Base-by-base conservation (phyloP, 1,140 invertebrate species). In the Papilio aristodemus region DNA sequence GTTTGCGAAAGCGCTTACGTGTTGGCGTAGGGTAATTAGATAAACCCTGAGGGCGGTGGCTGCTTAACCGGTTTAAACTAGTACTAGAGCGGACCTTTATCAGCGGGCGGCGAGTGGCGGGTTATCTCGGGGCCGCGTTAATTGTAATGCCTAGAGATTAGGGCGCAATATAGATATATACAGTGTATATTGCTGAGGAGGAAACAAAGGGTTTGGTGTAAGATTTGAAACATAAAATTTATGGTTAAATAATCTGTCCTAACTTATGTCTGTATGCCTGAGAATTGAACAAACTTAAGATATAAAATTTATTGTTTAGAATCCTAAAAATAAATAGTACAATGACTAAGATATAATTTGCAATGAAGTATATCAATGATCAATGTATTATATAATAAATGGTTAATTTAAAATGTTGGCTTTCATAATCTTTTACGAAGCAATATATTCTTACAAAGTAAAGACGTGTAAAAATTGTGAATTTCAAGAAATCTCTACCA, bases 101-200 rank as follows among this genome's bases (percentile, higher is more conserved):
- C 83, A 84, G 81, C 83, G 89, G 85, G 89, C 85, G 89, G 86
- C 86, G 87, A 91, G 84, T 87, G 85, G 66, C 80, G 86, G 89
- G 86, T 89, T 89, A 89, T 89, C 86, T 89, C 70, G 82, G 78
- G 85, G 80, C 81, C 76, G 86, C 87, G 89, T 90, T 91, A 90
- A 91, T 91, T 91, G 89, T 91, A 88, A 89, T 90, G 86, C 85
- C 71, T 75, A 70, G 73, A 90, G 89, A 91, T 91, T 90, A 89
- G 72, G 77, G 67, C 76, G 77, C 80, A 82, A 84, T 86, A 90
- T 85, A 83, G 75, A 74, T 72, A 72, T 68, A 68, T 71, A 59
- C 54, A 60, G 67, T 64, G 71, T 73, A 74, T 76, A 80, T 75
- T 64, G 73, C 70, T 37, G 71, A 67, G 75, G 68, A 81, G 77